A percentile compares a stretch with the other conserved stretches of the same genome.
phyloP scores from a whole-genome alignment of 2,888 invertebrate species.

The Stenotaenia linearis region DNA sequence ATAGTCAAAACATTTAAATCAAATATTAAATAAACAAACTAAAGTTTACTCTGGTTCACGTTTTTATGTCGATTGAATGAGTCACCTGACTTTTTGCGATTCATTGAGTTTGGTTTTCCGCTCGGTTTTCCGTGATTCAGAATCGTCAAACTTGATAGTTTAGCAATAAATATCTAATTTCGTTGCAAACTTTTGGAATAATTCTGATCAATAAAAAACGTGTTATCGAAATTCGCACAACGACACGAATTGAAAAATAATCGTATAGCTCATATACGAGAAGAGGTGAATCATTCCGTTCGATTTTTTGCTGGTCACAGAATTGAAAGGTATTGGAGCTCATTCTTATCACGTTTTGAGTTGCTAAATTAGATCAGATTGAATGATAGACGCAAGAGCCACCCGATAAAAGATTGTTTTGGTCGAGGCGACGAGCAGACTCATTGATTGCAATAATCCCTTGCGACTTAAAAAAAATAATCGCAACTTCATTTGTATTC shows the following conservation, averaged over 20 bases:
- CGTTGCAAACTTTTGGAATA: not conserved
- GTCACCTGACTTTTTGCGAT: not conserved
- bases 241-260: not conserved
- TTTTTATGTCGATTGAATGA: not conserved
- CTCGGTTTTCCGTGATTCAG: not conserved
- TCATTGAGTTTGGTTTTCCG: not conserved
- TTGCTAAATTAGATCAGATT: conserved; percentile 24
- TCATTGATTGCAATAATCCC: conserved; percentile 13
- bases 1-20: not conserved
- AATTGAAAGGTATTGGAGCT: not conserved
- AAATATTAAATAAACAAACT: not conserved
- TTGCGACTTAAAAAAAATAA: not conserved
- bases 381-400: conserved; percentile 3
- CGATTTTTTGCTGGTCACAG: not conserved
- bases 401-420: conserved; percentile 16
- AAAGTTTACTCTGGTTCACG: not conserved
- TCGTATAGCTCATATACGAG: not conserved
- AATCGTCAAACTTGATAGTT: not conserved
- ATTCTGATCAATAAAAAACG: not conserved
- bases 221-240: not conserved
- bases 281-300: not conserved
- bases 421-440: conserved; percentile 21
- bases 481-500: conserved; percentile 3
- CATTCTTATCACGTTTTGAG: conserved; percentile 13
- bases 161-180: not conserved